phyloP scores from a whole-genome alignment of 2,113 vertebrate genomes.

The Vombatus ursinus region DNA sequence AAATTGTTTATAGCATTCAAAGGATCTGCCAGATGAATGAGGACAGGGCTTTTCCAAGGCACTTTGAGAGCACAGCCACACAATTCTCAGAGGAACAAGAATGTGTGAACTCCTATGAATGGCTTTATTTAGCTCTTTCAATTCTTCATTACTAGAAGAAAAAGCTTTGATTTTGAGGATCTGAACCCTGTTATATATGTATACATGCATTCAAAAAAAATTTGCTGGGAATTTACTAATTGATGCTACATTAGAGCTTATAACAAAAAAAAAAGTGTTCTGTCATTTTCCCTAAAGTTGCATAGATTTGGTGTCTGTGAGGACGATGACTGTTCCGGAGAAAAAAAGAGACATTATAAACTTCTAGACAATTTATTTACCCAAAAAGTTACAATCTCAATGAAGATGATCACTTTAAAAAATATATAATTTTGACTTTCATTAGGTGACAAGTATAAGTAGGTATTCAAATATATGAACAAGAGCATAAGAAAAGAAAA shows the following conservation, averaged over 20 bases:
- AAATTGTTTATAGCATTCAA: neutral
- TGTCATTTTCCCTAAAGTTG: conserved; percentile 30
- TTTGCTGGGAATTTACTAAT: neutral
- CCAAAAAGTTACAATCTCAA: conserved; percentile 6
- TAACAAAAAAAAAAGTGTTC: neutral
- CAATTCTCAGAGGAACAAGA: neutral
- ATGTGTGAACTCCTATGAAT: neutral
- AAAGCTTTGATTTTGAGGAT: neutral
- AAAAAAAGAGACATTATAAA: neutral
- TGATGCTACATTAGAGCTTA: neutral
- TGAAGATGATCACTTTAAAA: neutral
- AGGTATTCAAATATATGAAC: neutral
- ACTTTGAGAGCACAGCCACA: neutral
- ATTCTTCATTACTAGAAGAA: neutral
- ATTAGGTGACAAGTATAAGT: neutral
- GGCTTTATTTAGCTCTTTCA: neutral
- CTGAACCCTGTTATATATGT: neutral
- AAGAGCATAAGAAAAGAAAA: too few relatives aligned
- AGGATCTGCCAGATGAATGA: neutral
- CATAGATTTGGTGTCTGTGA: neutral
- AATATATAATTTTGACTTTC: neutral
- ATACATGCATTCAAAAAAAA: neutral
- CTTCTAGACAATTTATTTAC: neutral
- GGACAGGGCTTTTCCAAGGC: neutral
- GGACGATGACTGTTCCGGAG: neutral